Evolutionary conservation across 1,140 invertebrate species (phyloP), one percentile per base, ranked within the genome.

Genomic region (Drosophila hydei): DNA sequence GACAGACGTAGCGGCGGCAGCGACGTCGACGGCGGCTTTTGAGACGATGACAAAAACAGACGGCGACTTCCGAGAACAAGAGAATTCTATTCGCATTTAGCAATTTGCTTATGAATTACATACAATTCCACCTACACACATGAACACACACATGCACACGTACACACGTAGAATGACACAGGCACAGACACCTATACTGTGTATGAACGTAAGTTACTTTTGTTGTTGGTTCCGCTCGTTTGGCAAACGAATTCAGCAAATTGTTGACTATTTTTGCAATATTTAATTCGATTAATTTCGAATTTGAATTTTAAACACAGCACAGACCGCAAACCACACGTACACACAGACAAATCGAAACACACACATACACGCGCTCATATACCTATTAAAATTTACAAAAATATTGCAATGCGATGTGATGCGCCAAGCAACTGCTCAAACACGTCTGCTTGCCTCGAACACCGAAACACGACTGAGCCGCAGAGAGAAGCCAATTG

Each of bases 1-100:
- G 69, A 71, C 69, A 80, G 70, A 85, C 76, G 67, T 58, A 77
- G 64, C 80, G 74, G 77, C 75, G 74, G 59, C 77, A 38, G 45
- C 47, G 36, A 50, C 45, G 33, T 30, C 56, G 58, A 64, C 47
- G 48, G 62, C 63, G 55, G 40, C 63, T 67, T 75, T 77, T 58
- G 21, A 48, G 19, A 63, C 68, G 58, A 75, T 75, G 76, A 76
- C 74, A 77, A 68, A 77, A 85, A 77, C 80, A 72, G 62, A 72
- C 72, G 59, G 54, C 60, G 68, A 70, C 67, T 71, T 71, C 61
- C 64, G 76, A 77, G 55, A 62, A 67, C 56, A 55, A 72, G 42
- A 68, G 48, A 71, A 55, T 60, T 68, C 63, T 72, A 50, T 72
- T 77, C 68, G 60, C 67, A 84, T 79, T 85, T 77, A 63, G 72